Conservation (phyloP, 1,140 invertebrate species). For the Centruroides sculpturatus region DNA sequence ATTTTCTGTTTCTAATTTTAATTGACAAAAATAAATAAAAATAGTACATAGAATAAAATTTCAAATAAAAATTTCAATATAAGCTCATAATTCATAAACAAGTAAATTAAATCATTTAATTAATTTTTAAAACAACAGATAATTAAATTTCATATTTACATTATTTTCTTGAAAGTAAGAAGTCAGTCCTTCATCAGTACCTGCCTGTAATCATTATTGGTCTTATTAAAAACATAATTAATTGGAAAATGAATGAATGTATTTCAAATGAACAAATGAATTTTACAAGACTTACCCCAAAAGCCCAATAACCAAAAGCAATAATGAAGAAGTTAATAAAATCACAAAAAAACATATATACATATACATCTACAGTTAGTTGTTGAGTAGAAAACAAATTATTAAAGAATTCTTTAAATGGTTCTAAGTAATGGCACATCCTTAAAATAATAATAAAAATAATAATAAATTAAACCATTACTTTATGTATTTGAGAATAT, state of each 20-base stretch:
- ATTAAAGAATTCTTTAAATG: not conserved
- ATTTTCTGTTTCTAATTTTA: no score
- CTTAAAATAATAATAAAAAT: not conserved
- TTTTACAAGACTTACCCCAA: slow-evolving; percentile 52
- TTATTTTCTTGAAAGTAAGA: slow-evolving; percentile 84
- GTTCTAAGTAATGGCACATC: not conserved
- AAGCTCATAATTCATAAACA: no score
- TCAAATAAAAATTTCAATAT: no score
- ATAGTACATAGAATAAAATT: no score
- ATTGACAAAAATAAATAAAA: no score
- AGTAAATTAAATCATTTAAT: no score
- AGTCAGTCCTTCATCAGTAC: slow-evolving; percentile 74
- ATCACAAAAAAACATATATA: slow-evolving; percentile 96
- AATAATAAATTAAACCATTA: not conserved
- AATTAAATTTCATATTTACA: slow-evolving; percentile 1
- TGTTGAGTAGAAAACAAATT: slow-evolving; percentile 29
- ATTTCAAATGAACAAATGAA: not conserved
- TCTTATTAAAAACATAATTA: slow-evolving; percentile 24
- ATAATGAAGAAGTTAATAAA: slow-evolving; percentile 95
- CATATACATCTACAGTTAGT: slow-evolving; percentile 88
- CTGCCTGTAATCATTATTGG: slow-evolving; percentile 42
- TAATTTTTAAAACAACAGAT: no score
- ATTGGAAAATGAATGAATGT: not conserved
- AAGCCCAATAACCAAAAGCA: slow-evolving; percentile 89
- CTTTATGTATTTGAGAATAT: not conserved